phyloP scores from a whole-genome alignment of 2,888 invertebrate species.

The Pseudanteris insignis region DNA sequence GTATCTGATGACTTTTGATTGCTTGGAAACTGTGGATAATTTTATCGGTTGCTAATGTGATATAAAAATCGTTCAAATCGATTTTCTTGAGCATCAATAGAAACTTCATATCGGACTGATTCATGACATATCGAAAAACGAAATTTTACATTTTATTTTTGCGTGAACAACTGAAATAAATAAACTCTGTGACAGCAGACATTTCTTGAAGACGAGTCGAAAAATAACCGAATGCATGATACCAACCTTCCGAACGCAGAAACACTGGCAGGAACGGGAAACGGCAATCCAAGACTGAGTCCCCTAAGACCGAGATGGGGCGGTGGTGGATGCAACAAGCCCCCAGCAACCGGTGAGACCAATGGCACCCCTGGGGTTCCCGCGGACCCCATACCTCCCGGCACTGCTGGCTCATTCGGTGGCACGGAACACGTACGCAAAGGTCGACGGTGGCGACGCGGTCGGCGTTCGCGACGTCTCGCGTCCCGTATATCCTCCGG shows the following conservation, averaged over 20 bases:
- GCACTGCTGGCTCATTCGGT: conserved; percentile 56
- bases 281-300: conserved; percentile 62
- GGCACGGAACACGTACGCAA: conserved; percentile 60
- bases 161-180: no score
- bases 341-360: conserved; percentile 54
- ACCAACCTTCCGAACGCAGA: conserved; percentile 64
- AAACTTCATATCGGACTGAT: no score
- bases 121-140: no score
- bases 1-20: no score
- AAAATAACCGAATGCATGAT: no score
- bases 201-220: no score
- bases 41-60: no score
- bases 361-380: conserved; percentile 43
- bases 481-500: conserved; percentile 57
- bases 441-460: conserved; percentile 59
- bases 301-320: conserved; percentile 63
- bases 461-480: conserved; percentile 58
- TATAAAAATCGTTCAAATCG: no score
- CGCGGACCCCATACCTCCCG: conserved; percentile 48
- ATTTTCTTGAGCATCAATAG: no score
- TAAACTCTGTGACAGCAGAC: no score
- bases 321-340: conserved; percentile 63
- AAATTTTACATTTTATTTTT: conserved; percentile 8
- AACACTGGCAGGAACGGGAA: conserved; percentile 62
- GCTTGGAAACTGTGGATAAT: no score